These are phyloP conservation scores for Sebastes diploproa DNA, from an alignment of 2,797 vertebrate species.

Conservation along the genomic window DNA sequence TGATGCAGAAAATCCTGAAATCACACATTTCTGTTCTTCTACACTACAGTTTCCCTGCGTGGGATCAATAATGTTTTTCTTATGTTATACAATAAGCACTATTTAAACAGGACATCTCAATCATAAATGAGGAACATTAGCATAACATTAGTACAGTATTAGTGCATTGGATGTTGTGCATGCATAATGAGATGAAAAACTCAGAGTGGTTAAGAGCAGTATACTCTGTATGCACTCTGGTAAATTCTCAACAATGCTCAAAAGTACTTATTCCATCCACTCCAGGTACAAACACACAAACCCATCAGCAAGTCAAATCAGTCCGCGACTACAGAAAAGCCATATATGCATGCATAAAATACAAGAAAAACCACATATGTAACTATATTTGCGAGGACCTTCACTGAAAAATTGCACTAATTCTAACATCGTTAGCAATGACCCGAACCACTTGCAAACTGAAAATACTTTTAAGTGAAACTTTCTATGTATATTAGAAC, in stretches of 20 bases:
- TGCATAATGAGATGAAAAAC: neutral
- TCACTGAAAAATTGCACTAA: neutral
- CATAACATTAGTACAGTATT: neutral
- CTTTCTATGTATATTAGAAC: constrained; percentile 6
- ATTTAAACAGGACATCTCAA: neutral
- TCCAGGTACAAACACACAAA: neutral
- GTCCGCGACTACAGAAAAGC: neutral
- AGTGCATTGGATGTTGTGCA: neutral
- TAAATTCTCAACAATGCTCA: constrained; percentile 1
- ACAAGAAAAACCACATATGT: neutral
- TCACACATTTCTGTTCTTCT: neutral
- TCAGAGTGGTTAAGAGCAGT: neutral
- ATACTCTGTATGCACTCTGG: neutral
- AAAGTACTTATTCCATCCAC: neutral
- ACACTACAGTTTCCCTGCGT: too few relatives aligned
- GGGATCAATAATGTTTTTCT: neutral
- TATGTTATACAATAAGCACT: neutral
- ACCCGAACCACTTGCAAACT: neutral
- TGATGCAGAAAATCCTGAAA: neutral
- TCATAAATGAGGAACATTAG: neutral
- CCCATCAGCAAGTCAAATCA: constrained; percentile 40
- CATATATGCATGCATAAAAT: neutral
- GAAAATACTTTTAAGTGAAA: constrained; percentile 1
- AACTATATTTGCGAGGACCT: neutral
- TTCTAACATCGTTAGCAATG: neutral